Evolutionary conservation across 2,113 vertebrate genomes (phyloP).

Genomic region (Geococcyx californianus): DNA sequence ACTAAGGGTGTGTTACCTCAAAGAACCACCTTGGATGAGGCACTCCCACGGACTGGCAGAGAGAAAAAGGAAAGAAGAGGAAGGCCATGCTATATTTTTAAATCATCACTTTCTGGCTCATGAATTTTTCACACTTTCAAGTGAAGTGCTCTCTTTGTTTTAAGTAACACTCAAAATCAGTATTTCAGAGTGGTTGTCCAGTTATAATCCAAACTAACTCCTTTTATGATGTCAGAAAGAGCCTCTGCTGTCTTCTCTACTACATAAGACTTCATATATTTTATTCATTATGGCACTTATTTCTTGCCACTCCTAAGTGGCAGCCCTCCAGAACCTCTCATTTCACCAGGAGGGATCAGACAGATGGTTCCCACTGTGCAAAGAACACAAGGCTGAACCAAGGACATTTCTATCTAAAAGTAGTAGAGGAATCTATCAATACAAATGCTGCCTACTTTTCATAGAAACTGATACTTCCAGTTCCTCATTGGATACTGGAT

Average conservation of each 20-base stretch:
- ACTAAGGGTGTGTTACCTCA: neutral
- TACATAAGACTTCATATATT: neutral
- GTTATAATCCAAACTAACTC: neutral
- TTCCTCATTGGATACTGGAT: neutral
- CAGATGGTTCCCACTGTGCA: neutral
- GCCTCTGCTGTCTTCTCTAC: neutral
- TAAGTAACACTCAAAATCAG: neutral
- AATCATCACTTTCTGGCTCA: neutral
- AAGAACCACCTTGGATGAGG: neutral
- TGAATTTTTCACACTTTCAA: neutral
- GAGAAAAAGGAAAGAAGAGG: neutral
- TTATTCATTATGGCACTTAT: neutral
- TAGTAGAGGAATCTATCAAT: neutral
- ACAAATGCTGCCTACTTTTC: neutral
- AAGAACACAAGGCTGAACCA: neutral
- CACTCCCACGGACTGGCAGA: neutral
- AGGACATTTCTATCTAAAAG: neutral
- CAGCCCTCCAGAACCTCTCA: neutral
- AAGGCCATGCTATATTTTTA: neutral
- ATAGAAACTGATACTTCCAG: neutral
- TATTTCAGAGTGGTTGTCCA: neutral
- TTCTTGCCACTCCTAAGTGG: rapidly evolving
- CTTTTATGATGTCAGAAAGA: neutral
- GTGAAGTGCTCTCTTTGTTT: neutral
- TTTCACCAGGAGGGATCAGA: neutral